Evolutionary conservation across 2,797 vertebrate genomes (phyloP).

Genomic region (Pseudotriccus pelzelni): DNA sequence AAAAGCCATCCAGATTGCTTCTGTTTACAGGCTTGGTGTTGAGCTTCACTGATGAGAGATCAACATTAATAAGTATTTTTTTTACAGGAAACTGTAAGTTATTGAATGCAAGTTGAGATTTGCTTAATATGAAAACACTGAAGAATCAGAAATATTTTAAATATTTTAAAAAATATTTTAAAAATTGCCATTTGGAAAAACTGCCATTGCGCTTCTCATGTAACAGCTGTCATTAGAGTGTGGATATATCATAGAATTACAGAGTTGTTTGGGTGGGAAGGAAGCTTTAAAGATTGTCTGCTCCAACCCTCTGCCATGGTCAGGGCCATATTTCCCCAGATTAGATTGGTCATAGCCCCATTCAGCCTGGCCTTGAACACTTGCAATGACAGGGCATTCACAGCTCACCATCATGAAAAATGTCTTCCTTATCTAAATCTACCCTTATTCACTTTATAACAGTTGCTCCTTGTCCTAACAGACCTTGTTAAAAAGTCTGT

Average conservation of each 20-base stretch:
- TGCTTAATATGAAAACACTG: not conserved
- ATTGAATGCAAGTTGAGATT: not conserved
- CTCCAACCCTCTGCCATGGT: not conserved
- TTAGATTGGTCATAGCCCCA: not conserved
- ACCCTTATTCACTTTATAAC: not conserved
- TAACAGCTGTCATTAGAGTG: not conserved
- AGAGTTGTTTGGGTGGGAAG: not conserved
- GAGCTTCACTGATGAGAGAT: not conserved
- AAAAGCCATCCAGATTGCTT: not conserved
- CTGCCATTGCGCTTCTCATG: fast-evolving
- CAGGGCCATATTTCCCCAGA: not conserved
- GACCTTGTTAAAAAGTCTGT: not conserved
- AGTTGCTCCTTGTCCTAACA: not conserved
- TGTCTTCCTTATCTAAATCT: not conserved
- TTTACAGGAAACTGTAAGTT: not conserved
- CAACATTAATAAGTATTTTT: not conserved
- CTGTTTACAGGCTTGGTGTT: not conserved
- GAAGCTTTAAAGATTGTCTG: not conserved
- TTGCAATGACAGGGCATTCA: too few species aligned
- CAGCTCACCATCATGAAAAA: not conserved
- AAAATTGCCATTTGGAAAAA: not conserved
- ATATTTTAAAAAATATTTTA: too few species aligned
- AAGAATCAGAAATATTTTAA: not conserved
- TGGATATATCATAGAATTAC: not conserved
- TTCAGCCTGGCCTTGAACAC: not conserved